phyloP scores from a whole-genome alignment of 2,797 vertebrate species.

The Cossypha dichroa region DNA sequence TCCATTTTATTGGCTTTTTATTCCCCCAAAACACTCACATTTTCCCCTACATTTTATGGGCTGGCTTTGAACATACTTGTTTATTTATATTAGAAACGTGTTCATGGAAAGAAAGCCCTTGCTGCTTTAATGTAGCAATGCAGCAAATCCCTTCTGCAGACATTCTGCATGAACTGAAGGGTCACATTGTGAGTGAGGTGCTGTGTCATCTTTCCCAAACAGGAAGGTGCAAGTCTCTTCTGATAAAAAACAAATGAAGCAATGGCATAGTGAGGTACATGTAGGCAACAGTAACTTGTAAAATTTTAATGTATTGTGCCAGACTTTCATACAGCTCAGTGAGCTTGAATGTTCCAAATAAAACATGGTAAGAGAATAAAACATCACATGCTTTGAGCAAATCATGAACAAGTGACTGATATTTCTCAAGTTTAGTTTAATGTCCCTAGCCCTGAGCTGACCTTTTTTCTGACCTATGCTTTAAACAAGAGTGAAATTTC shows the following conservation, averaged over 20 bases:
- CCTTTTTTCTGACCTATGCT: background rate
- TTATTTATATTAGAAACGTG: background rate
- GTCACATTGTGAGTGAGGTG: background rate
- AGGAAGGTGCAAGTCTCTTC: background rate
- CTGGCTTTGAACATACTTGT: background rate
- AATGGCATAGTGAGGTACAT: background rate
- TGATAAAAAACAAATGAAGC: background rate
- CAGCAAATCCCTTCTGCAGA: background rate
- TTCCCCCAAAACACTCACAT: fast-evolving
- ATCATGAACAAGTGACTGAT: background rate
- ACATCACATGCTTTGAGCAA: background rate
- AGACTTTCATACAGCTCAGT: background rate
- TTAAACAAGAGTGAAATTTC: background rate
- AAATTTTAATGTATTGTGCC: background rate
- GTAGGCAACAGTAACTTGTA: background rate
- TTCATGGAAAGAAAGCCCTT: background rate
- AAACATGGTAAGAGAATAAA: background rate
- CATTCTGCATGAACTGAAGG: background rate
- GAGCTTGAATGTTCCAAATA: background rate
- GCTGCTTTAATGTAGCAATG: background rate
- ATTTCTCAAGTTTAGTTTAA: background rate
- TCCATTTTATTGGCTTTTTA: background rate
- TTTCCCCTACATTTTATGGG: background rate
- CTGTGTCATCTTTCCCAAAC: background rate
- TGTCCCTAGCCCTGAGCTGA: background rate